These are phyloP conservation scores for Pangasius macronema DNA, from an alignment of 2,797 vertebrate genomes.

Conservation along the genomic window DNA sequence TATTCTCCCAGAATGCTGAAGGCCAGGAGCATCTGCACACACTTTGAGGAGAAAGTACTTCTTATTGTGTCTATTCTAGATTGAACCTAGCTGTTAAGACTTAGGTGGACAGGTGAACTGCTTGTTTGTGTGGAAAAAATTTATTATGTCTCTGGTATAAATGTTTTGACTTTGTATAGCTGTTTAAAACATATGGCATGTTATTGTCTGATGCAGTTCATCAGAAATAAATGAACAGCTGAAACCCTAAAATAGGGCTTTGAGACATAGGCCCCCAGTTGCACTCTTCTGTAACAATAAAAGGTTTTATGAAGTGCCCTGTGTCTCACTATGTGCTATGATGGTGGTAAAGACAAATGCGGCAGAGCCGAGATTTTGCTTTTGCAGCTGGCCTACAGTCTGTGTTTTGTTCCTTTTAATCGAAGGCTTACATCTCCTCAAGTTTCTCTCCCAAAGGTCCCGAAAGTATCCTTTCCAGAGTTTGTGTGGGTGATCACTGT, in stretches of 20 bases:
- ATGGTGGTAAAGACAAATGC: conserved; percentile 11
- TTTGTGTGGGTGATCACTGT: conserved; percentile 24
- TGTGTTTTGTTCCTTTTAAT: conserved; percentile 13
- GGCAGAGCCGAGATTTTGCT: conserved; percentile 18
- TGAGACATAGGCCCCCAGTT: neutral
- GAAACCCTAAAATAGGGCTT: conserved; percentile 3
- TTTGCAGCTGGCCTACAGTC: conserved; percentile 24
- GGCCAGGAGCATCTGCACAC: conserved; percentile 45
- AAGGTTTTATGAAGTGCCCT: conserved; percentile 22
- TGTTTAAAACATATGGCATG: neutral
- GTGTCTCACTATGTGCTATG: conserved; percentile 8
- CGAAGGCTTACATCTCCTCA: conserved; percentile 6
- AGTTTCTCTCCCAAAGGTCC: conserved; percentile 18
- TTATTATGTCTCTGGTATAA: neutral
- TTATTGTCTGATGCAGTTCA: neutral
- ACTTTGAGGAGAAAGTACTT: conserved; percentile 22
- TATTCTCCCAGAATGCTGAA: conserved; percentile 51
- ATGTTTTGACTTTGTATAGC: neutral
- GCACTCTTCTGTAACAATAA: conserved; percentile 6
- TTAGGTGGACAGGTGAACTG: neutral
- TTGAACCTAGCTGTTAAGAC: neutral
- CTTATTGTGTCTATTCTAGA: neutral
- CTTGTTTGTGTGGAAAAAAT: neutral
- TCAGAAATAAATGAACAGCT: conserved; percentile 39
- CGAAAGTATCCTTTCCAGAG: conserved; percentile 17